Conservation (phyloP, 2,888 invertebrate genomes). For the Bombylius discolor region DNA sequence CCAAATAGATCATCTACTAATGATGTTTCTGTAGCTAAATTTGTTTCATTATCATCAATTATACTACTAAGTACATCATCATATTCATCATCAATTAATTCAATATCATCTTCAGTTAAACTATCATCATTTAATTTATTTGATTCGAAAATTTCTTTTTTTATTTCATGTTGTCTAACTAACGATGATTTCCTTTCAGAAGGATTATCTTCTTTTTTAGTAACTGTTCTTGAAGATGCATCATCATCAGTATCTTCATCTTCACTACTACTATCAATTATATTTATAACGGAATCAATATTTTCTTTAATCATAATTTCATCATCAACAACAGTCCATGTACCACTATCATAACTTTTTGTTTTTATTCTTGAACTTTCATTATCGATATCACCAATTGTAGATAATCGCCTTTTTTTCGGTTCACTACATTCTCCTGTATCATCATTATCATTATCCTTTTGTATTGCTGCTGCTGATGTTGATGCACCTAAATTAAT, state of each 20-base stretch:
- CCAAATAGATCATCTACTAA: constrained; percentile 31
- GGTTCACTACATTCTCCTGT: background rate
- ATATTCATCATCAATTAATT: constrained; percentile 28
- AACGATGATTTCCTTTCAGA: constrained; percentile 3
- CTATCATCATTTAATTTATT: constrained; percentile 12
- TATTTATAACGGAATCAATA: constrained; percentile 16
- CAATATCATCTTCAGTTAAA: constrained; percentile 21
- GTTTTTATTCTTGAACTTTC: constrained; percentile 15
- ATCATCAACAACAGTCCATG: constrained; percentile 24
- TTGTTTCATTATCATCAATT: constrained; percentile 16
- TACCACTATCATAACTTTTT: constrained; percentile 3
- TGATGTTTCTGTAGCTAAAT: constrained; percentile 26
- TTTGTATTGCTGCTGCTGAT: background rate
- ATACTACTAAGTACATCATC: constrained; percentile 12
- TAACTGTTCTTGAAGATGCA: background rate
- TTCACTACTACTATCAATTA: constrained; percentile 7
- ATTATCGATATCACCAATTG: background rate
- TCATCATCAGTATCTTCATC: background rate
- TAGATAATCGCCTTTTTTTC: constrained; percentile 22
- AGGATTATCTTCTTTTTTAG: background rate
- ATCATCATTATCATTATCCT: background rate
- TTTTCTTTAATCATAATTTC: constrained; percentile 25
- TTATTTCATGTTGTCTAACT: constrained; percentile 25
- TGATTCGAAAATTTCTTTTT: constrained; percentile 29
- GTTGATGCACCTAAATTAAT: background rate